Evolutionary conservation across 2,888 invertebrate genomes (phyloP).

Genomic region (Trichopria drosophilae): DNA sequence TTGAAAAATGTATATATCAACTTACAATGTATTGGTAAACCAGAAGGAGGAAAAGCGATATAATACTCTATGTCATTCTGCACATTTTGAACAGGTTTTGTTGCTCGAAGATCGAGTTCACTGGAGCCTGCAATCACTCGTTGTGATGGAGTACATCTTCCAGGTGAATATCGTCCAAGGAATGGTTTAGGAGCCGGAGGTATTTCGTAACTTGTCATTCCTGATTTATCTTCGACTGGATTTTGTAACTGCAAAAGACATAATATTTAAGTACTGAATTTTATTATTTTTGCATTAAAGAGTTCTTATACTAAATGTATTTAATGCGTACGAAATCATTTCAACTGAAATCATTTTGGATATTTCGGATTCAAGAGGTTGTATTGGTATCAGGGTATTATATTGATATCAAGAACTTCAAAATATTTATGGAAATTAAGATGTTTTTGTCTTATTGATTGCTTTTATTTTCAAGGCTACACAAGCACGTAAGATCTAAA

Average conservation of each 20-base stretch:
- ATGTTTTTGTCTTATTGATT: no score
- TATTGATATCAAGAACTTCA: no score
- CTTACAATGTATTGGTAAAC: conserved; percentile 61
- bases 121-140: conserved; percentile 33
- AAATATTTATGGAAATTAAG: no score
- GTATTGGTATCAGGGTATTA: no score
- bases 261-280: no score
- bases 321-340: no score
- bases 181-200: conserved; percentile 62
- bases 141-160: conserved; percentile 29
- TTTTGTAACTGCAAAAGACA: conserved; percentile 40
- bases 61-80: conserved; percentile 58
- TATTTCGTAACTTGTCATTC: conserved; percentile 59
- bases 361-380: no score
- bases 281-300: no score
- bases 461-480: no score
- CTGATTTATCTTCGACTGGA: conserved; percentile 46
- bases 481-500: no score
- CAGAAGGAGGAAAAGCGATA: conserved; percentile 62
- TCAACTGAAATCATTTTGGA: no score
- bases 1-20: conserved; percentile 12
- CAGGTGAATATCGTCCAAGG: conserved; percentile 47
- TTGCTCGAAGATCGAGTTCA: conserved; percentile 45
- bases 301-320: no score
- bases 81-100: conserved; percentile 50